Evolutionary conservation across 2,113 vertebrate species (phyloP), one percentile per base, ranked within the genome.

Genomic region (Cavia aperea): DNA sequence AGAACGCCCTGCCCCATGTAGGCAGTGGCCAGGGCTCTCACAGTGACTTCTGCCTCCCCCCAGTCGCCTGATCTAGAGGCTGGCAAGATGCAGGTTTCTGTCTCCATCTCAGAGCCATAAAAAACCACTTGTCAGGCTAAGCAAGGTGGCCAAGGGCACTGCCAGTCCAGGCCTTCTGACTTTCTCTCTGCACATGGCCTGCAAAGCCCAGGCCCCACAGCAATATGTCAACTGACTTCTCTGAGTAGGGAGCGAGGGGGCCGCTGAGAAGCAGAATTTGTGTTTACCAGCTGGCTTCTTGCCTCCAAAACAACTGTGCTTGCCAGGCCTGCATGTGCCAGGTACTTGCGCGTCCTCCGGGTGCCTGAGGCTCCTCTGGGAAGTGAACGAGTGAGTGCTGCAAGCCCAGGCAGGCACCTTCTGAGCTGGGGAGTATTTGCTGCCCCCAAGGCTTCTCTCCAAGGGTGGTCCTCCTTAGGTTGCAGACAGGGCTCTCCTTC

Each of bases 121-220:
- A 62, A 51, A 60, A 15, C 63, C 72, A 46, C 3, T 39, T 39
- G 31, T 1, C 7, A 81, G 49, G 58, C 46, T 43, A 18, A 65
- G n/a, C 5, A 13, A 10, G 24, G 49, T 23, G 58, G 9, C 65
- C 46, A 3, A 39, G 39, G n/a, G 65, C 31, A 3, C 73, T 56
- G 31, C 1, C 1, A 43, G 54, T 16, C 65, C 2, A 19, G 39
- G 29, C 81, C 73, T 46, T 72, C 8, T 16, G 81, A 43, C 26
- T 21, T 21, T 15, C 18, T 29, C 29, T 1, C 23, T 4, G 21
- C 33, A 26, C 19, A 4, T 2, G 13, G 56, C 58, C 73, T 33
- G 29, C 5, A 2, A 46, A 14, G 29, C 23, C n/a, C 7, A 19
- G 26, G 51, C 39, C 13, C 5, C 1, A 0, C 26, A 2, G 26